Evolutionary conservation across 2,113 vertebrate species (phyloP), one percentile per base, ranked within the genome.

Genomic region (Xenopus laevis): DNA sequence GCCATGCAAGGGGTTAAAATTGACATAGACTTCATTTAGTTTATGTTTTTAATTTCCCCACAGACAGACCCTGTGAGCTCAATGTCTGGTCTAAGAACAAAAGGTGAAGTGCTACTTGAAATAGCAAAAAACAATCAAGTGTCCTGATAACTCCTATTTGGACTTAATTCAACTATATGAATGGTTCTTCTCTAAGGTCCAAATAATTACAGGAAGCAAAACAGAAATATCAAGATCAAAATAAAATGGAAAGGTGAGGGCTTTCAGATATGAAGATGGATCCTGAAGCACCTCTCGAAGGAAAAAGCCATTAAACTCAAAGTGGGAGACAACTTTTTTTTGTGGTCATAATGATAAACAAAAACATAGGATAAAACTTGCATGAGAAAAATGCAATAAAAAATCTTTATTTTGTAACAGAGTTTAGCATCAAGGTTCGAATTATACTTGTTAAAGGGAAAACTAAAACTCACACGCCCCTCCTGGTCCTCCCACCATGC

Each of bases 71-170:
- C n/a, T 50, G 12, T 12, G 13, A 50, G 58, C 10, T 74, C 53
- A n/a, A 17, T 52, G 64, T 60, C 59, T 52, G 21, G 15, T 21
- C 30, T 30, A 46, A 20, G 73, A 63, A 69, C 46, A 44, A 69
- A 75, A 75, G 55, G 65, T 75, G 73, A 75, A 75, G 57, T 46
- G 13, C 65, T 62, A 18, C 57, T 75, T 69, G 13, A 68, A 21
- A 44, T 61, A 40, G 60, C 11, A 30, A 53, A 62, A 12, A 69
- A 63, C 68, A 57, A 53, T 75, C 65, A 55, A 75, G 44, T 5
- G 46, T 50, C 60, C 59, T 17, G 1, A 47, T n/a, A 13, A 40
- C 17, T 16, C n/a, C 27, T 27, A 59, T 27, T 63, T 68, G 55
- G 46, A 58, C 60, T 23, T 44, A 68, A 45, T 23, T 47, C 1